Percentiles rank a stretch among this genome's conserved stretches.
Conservation (phyloP, 2,797 vertebrate genomes). For the Spheniscus humboldti region DNA sequence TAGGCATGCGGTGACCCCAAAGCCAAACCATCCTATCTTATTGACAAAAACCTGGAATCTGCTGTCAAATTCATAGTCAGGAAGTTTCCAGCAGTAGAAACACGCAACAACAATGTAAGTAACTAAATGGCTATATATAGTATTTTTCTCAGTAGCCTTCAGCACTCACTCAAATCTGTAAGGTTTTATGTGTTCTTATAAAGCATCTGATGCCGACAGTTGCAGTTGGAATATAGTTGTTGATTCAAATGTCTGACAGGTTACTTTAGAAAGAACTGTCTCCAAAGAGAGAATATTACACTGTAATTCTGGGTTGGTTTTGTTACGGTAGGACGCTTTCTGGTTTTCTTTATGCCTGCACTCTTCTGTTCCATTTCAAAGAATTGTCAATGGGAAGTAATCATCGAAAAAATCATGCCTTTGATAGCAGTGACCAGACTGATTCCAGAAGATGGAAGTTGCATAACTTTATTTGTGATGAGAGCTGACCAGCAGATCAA, state of each 20-base stretch:
- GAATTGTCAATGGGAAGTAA: neutral
- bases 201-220: neutral
- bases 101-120: constrained; percentile 98
- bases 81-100: constrained; percentile 98
- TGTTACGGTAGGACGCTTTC: neutral
- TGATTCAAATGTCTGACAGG: neutral
- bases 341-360: neutral
- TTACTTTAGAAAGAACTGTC: neutral
- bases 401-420: neutral
- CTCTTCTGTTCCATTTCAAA: neutral
- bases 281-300: neutral
- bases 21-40: constrained; percentile 97
- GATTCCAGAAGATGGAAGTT: neutral
- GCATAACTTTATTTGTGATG: neutral
- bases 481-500: neutral
- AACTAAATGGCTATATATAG: neutral
- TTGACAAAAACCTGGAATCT: constrained; percentile 98
- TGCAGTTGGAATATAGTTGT: neutral
- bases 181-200: neutral
- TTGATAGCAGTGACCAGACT: neutral
- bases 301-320: neutral
- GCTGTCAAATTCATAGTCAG: constrained; percentile 99
- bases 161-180: neutral
- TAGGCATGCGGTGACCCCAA: constrained; percentile 98
- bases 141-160: neutral